Conservation (phyloP, 1,140 invertebrate species). For the Octopus bimaculoides region DNA sequence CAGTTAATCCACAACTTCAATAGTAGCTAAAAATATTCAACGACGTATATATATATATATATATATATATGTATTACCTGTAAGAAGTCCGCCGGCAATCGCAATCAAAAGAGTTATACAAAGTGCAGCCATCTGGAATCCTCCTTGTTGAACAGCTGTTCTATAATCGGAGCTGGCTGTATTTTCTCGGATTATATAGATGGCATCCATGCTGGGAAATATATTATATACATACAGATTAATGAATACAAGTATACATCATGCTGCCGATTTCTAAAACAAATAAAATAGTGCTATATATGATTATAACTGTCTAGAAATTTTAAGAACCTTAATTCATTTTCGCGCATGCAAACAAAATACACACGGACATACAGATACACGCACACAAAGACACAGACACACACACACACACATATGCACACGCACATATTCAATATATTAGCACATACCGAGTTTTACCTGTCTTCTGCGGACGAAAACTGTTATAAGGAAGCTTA, state of each 20-base stretch:
- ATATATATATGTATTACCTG: slow-evolving; percentile 64
- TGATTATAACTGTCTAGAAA: not conserved
- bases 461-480: no score
- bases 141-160: slow-evolving; percentile 70
- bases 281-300: not conserved
- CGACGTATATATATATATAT: no score
- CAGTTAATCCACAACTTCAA: no score
- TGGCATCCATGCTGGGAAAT: slow-evolving; percentile 60
- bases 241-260: not conserved
- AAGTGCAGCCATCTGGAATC: slow-evolving; percentile 75
- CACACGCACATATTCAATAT: no score
- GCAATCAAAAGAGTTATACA: slow-evolving; percentile 70
- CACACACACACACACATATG: no score
- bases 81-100: slow-evolving; percentile 73
- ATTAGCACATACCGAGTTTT: no score
- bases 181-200: slow-evolving; percentile 55
- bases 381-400: no score
- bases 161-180: slow-evolving; percentile 56
- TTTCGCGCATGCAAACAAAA: no score
- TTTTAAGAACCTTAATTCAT: not conserved
- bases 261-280: not conserved
- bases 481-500: no score
- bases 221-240: not conserved
- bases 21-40: no score
- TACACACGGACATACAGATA: no score